Evolutionary conservation across 1,140 invertebrate genomes (phyloP), one percentile per base, ranked within the genome.

Genomic region (Sarcophaga bullata): DNA sequence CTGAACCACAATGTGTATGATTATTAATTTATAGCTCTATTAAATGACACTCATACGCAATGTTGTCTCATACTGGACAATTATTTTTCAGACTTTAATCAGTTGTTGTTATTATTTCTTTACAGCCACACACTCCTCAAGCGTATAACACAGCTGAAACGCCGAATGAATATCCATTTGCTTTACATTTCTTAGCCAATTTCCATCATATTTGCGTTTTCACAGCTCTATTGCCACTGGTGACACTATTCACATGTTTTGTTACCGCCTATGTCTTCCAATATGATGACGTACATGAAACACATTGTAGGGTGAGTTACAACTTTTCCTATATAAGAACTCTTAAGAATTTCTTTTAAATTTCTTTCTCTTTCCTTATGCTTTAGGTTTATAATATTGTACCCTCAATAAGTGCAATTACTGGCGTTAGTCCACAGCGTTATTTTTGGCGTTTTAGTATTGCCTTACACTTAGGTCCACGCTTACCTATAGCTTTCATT

Each of bases 391-490:
- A 96, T 90, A 97, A 97, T 91, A 93, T 97, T 91, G 94, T 97
- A 87, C 96, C 96, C 86, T 97, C 96, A 86, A 97, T 97, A 92
- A 97, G 96, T 92, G 95, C 96, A 83, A 95, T 97, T 90, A 97
- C 96, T 82, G 96, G 96, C 37, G 95, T 97, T 86, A 96, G 95
- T 86, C 97, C 97, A 52, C 96, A 98, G 91, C 92, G 95, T 86
- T 98, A 98, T 91, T 92, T 98, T 85, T 98, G 97, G 97, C 93
- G 97, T 86, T 94, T 97, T 85, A 96, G 95, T 88, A 95, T 98
- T 86, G 96, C 96, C 68, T 93, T 98, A 84, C 97, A 98, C 89
- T 93, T 97, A 89, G 95, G 95, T 86, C 97, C 97, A 87, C 93
- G 97, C 85, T 92, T 97, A 84, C 92, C 97, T 81, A 95, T 97